Conservation (phyloP, 2,888 invertebrate genomes). For the Oxycera nigricornis region DNA sequence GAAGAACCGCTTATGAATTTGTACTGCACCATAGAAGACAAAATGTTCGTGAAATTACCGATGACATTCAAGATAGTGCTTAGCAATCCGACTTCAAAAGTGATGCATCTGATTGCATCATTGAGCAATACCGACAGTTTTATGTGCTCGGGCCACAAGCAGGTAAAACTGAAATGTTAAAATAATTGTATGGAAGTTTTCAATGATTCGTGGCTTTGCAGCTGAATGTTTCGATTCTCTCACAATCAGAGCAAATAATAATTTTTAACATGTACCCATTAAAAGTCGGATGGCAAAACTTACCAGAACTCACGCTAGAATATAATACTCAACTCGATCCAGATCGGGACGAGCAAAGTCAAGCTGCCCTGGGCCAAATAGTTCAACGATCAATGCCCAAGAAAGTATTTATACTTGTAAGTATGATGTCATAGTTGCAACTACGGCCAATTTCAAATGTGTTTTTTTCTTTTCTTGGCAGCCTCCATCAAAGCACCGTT, state of each 20-base stretch:
- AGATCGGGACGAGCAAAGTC: slow-evolving; percentile 57
- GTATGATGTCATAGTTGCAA: slow-evolving; percentile 31
- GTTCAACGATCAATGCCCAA: slow-evolving; percentile 61
- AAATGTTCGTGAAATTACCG: slow-evolving; percentile 62
- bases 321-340: slow-evolving; percentile 60
- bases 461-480: neutral
- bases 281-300: slow-evolving; percentile 60
- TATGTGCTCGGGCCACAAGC: slow-evolving; percentile 95
- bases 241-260: slow-evolving; percentile 58
- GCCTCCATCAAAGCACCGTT: slow-evolving; percentile 33
- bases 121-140: slow-evolving; percentile 74
- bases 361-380: slow-evolving; percentile 57
- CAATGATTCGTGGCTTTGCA: slow-evolving; percentile 45
- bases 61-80: slow-evolving; percentile 60
- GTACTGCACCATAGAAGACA: slow-evolving; percentile 61
- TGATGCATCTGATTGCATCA: slow-evolving; percentile 59
- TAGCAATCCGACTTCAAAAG: slow-evolving; percentile 59
- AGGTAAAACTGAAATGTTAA: slow-evolving; percentile 63
- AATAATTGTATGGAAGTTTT: neutral
- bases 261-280: slow-evolving; percentile 61
- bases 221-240: slow-evolving; percentile 61
- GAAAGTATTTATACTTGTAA: slow-evolving; percentile 61
- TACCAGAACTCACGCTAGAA: slow-evolving; percentile 59
- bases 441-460: neutral
- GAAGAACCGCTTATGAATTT: slow-evolving; percentile 60